Base-by-base conservation (phyloP, 1,140 invertebrate species). In the Orchesella cincta region DNA sequence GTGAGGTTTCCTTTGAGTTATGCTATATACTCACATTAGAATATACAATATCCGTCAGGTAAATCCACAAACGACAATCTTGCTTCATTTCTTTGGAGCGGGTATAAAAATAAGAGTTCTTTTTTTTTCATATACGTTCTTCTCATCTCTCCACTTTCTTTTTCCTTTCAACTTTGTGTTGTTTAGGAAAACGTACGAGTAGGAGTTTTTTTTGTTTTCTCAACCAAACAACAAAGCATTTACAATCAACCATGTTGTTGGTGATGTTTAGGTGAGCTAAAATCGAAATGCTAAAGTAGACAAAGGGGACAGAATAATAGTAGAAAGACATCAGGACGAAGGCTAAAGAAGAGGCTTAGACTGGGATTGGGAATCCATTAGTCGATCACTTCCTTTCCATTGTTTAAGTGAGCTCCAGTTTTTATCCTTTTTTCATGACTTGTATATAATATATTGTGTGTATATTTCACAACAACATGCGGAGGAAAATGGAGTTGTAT, bases 291-390 rank as follows among this genome's bases (percentile, higher is more conserved):
- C 23, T 57, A 8, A 57, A 5, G 8, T 8, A n/a, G 52, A n/a
- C 52, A 57, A 46, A 57, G 26, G 23, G 54, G 26, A 57, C 5
- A 23, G 54, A 16, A 26, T 26, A 57, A 57, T 57, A 57, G 54
- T 5, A 67, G 26, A 67, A 67, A 67, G 31, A 29, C 12, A 67
- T 8, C 62, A 67, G 31, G 28, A 67, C 8, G 20, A 46, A 46
- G 39, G 62, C 29, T 5, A 23, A 67, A 67, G 31, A 67, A 31
- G 62, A 67, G 23, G 62, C 26, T 29, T 33, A 67, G 62, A 14
- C 14, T 31, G 2, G 62, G 62, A 67, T 67, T 67, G 62, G 62
- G 31, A 67, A 67, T 67, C 62, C 62, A 67, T 67, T 67, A 67
- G 62, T 29, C 62, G 31, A 67, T 67, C 62, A 33, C 62, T 67